Evolutionary conservation across 2,888 invertebrate species (phyloP), one percentile per base, ranked within the genome.

Genomic region (Drosophila antonietae): DNA sequence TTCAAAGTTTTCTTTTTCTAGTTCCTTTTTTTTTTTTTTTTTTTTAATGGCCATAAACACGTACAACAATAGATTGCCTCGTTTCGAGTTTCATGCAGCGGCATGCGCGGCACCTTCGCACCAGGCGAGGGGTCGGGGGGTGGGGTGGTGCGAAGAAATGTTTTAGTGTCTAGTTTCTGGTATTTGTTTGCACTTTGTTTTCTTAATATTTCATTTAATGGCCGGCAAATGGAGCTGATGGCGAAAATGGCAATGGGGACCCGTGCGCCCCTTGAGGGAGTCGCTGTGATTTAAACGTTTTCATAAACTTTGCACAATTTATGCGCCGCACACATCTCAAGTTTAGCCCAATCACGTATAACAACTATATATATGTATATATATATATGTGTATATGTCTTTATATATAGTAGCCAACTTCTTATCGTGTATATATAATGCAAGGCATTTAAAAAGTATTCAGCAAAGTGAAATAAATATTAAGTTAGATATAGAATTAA

Each of bases 11-110:
- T 28, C 28, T 28, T 28, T 78, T 20, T 23, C n/a, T 5, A 44
- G 33, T 35, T 67, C 47, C 61, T 49, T 46, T 2, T 20, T 20
- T 20, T 20, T 20, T 20, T 20, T 46, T 2, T 20, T 49, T 46
- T 2, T 20, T 53, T 63, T 63, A 58, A 81, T 68, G 74, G 68
- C 80, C 72, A 85, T 81, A 85, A 88, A 81, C 88, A 81, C 83
- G 78, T 85, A 70, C 80, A 62, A 59, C 70, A 73, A 78, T 41
- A 41, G 41, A 83, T 85, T 85, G 81, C 73, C 68, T 68, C 68
- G 76, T 47, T 58, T 74, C 78, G 68, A 81, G 72, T 75, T 70
- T 62, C 76, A 52, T 44, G 58, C 51, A 28, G 28, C 28, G 28
- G 28, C 28, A 28, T 28, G 28, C 28, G 47, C 81, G 46, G 58